Conservation (phyloP, 2,888 invertebrate genomes). For the Andrena praecox region DNA sequence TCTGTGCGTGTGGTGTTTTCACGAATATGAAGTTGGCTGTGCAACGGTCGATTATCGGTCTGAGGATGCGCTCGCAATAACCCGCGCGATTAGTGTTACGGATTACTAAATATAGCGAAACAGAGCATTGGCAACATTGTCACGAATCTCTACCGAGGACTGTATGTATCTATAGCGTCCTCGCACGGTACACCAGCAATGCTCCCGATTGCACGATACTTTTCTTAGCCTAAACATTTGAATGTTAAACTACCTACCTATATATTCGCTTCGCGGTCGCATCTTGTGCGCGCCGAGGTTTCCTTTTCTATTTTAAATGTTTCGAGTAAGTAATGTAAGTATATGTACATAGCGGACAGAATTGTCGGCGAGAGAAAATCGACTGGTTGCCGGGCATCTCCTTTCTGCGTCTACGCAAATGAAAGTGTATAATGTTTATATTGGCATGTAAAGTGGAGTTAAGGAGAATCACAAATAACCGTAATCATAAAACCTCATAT, state of each 20-base stretch:
- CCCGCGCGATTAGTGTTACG: constrained; percentile 51
- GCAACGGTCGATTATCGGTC: constrained; percentile 51
- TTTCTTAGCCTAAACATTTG: constrained; percentile 41
- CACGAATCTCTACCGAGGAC: constrained; percentile 51
- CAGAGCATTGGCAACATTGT: constrained; percentile 65
- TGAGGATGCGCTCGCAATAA: constrained; percentile 49
- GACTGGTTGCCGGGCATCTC: constrained; percentile 3
- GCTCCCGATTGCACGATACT: constrained; percentile 53
- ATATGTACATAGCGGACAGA: neutral
- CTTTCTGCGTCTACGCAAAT: constrained; percentile 11
- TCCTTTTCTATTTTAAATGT: neutral
- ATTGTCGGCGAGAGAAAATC: neutral
- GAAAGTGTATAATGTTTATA: constrained; percentile 56
- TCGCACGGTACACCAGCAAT: constrained; percentile 51
- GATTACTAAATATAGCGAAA: constrained; percentile 63
- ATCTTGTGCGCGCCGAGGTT: neutral
- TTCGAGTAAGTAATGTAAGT: neutral
- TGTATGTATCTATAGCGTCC: constrained; percentile 44
- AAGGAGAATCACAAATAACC: constrained; percentile 58
- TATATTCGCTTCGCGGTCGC: neutral
- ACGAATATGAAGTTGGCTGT: constrained; percentile 62
- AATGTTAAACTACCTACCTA: neutral
- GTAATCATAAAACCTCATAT: constrained; percentile 59
- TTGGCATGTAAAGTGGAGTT: constrained; percentile 61
- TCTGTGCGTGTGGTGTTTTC: neutral